A percentile compares a stretch with the other conserved stretches of the same genome.
Evolutionary conservation across 2,797 vertebrate genomes (phyloP).

Genomic region (Enteromius radiatus): DNA sequence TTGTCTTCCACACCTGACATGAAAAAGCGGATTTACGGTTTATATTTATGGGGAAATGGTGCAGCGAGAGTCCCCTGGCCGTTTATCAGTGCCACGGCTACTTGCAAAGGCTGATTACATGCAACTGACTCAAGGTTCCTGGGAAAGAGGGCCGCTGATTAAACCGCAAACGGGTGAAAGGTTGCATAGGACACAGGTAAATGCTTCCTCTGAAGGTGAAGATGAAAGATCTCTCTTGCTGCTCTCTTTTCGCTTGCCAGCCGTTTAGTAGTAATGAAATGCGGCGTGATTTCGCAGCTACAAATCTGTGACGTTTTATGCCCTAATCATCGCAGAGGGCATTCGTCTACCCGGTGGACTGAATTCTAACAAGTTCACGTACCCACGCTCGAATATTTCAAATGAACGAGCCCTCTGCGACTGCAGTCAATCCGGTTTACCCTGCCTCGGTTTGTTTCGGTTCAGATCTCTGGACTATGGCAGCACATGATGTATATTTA

Average conservation of each 20-base stretch:
- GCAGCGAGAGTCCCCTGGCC: constrained; percentile 64
- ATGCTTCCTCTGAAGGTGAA: constrained; percentile 29
- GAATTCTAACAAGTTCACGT: constrained; percentile 24
- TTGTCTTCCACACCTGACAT: constrained; percentile 62
- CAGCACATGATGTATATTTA: constrained; percentile 72
- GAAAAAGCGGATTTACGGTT: constrained; percentile 67
- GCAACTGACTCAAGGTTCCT: constrained; percentile 44
- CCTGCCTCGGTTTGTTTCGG: constrained; percentile 33
- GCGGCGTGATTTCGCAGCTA: constrained; percentile 2
- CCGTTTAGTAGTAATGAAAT: constrained; percentile 36
- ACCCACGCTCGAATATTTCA: background rate
- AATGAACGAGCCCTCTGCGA: background rate
- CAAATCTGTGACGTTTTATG: constrained; percentile 6
- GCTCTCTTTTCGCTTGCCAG: constrained; percentile 8
- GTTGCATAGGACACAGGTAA: constrained; percentile 1
- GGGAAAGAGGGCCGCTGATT: constrained; percentile 41
- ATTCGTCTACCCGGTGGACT: background rate
- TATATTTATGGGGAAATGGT: constrained; percentile 70
- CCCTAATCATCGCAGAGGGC: constrained; percentile 31
- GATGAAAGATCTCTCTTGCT: constrained; percentile 22
- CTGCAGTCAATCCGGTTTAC: constrained; percentile 1
- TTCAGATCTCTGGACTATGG: constrained; percentile 55
- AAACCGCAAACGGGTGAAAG: constrained; percentile 19
- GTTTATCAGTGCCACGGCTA: constrained; percentile 21
- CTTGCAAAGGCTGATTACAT: constrained; percentile 48